phyloP scores from a whole-genome alignment of 92 coral and sea anemone genomes.

The Bergia sp. region DNA sequence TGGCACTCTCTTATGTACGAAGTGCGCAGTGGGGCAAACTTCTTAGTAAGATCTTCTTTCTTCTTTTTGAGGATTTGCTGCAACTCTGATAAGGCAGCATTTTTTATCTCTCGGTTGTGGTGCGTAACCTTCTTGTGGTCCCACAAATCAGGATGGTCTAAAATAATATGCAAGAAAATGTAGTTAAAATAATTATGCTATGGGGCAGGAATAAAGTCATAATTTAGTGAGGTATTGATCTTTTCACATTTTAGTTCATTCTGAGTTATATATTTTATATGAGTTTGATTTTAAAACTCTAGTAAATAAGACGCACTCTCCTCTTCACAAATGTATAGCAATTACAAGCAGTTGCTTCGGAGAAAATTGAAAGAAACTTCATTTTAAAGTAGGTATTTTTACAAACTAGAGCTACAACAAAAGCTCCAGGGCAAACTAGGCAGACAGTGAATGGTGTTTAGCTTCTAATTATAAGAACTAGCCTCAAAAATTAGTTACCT shows the following conservation, averaged over 20 bases:
- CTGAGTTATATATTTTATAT: background rate
- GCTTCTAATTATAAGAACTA: background rate
- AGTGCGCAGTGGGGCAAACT: background rate
- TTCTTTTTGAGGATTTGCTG: background rate
- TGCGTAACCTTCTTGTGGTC: background rate
- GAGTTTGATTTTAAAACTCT: background rate
- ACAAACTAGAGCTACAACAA: background rate
- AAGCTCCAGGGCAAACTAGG: background rate
- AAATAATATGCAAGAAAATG: background rate
- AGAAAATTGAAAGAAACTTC: background rate
- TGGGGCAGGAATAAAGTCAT: background rate
- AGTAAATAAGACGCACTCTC: background rate
- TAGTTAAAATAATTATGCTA: background rate
- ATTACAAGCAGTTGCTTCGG: background rate
- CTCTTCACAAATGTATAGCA: background rate
- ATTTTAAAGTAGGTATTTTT: background rate
- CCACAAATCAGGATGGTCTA: conserved; percentile 2
- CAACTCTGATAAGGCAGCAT: background rate
- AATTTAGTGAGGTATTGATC: background rate
- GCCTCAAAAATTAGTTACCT: background rate
- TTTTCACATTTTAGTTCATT: background rate
- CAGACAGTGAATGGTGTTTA: too few relatives aligned
- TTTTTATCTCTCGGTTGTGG: background rate
- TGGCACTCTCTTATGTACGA: background rate
- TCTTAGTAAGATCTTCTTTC: background rate